Conservation (phyloP, 2,797 vertebrate genomes). For the Neosalanx taihuensis region DNA sequence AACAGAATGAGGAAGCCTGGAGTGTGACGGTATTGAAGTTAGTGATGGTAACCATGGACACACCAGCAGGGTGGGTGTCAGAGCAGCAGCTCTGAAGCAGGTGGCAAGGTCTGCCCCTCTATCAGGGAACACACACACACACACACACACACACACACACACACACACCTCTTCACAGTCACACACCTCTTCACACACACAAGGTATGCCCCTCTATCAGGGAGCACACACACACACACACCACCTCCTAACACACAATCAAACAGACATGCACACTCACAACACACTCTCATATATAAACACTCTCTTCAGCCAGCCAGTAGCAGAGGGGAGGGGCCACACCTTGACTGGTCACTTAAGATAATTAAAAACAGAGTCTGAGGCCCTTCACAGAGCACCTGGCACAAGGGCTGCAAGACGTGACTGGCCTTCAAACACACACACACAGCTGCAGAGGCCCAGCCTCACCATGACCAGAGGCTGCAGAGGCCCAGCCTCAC, state of each 20-base stretch:
- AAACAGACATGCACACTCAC: constrained; percentile 9
- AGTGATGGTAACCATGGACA: constrained; percentile 42
- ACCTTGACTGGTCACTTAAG: constrained; percentile 54
- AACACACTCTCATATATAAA: constrained; percentile 38
- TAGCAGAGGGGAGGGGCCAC: constrained; percentile 22
- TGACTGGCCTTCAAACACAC: background rate
- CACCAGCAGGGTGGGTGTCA: constrained; percentile 24
- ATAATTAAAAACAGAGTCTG: constrained; percentile 52
- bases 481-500: too few species aligned
- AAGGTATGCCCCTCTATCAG: too few species aligned
- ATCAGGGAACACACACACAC: constrained; percentile 15
- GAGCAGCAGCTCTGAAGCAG: constrained; percentile 46
- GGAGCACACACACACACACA: constrained; percentile 1
- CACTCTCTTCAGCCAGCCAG: constrained; percentile 36
- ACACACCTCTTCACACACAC: constrained; percentile 10
- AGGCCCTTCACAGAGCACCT: constrained; percentile 43
- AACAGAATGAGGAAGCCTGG: constrained; percentile 44
- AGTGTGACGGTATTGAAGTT: constrained; percentile 53
- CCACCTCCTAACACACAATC: constrained; percentile 1
- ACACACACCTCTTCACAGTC: constrained; percentile 9
- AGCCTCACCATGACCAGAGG: too few species aligned
- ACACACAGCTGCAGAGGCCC: too few species aligned
- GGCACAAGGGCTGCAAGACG: constrained; percentile 25
- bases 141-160: background rate
- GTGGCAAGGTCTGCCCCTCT: constrained; percentile 38